Conservation (phyloP, 2,888 invertebrate species). For the Drosophila ezoana region DNA sequence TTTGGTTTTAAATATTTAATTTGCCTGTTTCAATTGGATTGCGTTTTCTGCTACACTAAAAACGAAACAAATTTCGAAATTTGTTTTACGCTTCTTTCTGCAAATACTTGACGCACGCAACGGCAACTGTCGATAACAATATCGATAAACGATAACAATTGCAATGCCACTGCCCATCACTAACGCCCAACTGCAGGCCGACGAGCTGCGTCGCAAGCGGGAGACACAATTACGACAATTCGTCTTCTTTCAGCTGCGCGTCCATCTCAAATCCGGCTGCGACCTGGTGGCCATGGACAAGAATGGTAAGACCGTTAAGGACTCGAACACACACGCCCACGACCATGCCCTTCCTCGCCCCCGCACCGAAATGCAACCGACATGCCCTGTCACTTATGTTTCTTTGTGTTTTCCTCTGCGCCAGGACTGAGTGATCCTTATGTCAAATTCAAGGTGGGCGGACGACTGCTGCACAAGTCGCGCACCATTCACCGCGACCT, state of each 20-base stretch:
- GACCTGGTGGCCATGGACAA: constrained; percentile 97
- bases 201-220: constrained; percentile 89
- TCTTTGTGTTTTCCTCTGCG: constrained; percentile 49
- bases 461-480: constrained; percentile 95
- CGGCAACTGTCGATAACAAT: constrained; percentile 30
- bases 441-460: constrained; percentile 96
- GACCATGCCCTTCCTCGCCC: neutral
- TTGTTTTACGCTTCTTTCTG: constrained; percentile 62
- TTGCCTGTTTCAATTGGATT: constrained; percentile 42
- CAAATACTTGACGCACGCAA: constrained; percentile 58
- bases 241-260: constrained; percentile 95
- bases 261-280: constrained; percentile 94
- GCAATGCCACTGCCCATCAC: constrained; percentile 23
- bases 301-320: constrained; percentile 89
- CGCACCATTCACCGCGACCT: constrained; percentile 96
- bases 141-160: constrained; percentile 37
- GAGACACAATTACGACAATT: constrained; percentile 92
- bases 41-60: constrained; percentile 34
- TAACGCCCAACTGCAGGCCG: constrained; percentile 85
- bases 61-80: constrained; percentile 29
- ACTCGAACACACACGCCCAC: neutral
- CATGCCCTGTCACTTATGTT: constrained; percentile 26
- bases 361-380: neutral
- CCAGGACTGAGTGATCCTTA: constrained; percentile 98
- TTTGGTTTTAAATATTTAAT: constrained; percentile 6